Conservation (phyloP, 2,797 vertebrate genomes). For the Amblyopsis hoosieri region DNA sequence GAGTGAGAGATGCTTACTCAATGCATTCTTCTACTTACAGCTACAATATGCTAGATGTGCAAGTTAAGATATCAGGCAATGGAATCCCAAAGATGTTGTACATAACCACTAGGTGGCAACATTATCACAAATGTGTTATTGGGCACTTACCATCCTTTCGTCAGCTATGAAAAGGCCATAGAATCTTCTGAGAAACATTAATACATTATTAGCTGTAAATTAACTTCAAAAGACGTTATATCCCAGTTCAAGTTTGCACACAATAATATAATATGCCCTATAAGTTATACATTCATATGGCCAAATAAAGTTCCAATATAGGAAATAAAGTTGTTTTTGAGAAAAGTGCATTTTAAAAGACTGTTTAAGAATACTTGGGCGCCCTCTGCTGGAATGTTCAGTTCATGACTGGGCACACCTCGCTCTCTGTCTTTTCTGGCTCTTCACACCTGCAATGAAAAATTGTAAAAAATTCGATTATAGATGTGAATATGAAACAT, state of each 20-base stretch:
- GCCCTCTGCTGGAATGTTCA: not conserved
- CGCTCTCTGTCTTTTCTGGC: not conserved
- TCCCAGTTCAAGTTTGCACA: too few species aligned
- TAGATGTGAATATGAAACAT: not conserved
- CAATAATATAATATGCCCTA: not conserved
- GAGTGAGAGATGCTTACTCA: not conserved
- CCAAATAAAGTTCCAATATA: not conserved
- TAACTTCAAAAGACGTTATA: too few species aligned
- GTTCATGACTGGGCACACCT: conserved; percentile 53
- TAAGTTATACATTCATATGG: conserved; percentile 14
- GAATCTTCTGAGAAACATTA: not conserved
- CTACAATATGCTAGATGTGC: too few species aligned
- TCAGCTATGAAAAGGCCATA: not conserved
- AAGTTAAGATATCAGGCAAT: not conserved
- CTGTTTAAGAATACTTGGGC: not conserved
- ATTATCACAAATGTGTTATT: not conserved
- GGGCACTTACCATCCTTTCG: not conserved
- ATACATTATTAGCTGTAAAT: too few species aligned
- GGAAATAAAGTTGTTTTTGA: too few species aligned
- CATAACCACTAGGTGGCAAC: conserved; percentile 5
- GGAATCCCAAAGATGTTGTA: not conserved
- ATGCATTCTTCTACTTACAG: not conserved
- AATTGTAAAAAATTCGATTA: not conserved
- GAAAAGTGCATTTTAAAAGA: not conserved
- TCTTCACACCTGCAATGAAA: conserved; percentile 36